Evolutionary conservation across 1,140 invertebrate genomes (phyloP).

Genomic region (Calliopsis andreniformis): DNA sequence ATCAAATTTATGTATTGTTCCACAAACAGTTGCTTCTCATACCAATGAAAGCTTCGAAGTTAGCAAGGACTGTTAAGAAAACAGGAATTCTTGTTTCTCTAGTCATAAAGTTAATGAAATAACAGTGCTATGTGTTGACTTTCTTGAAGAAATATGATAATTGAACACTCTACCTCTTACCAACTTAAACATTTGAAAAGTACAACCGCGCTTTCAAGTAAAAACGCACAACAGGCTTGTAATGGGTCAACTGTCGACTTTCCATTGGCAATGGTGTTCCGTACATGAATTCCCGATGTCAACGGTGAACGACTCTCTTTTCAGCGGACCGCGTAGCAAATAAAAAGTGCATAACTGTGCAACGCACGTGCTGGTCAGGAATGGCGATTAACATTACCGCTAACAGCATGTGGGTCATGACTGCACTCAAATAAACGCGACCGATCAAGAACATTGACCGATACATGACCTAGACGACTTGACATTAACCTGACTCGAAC

Average conservation of each 20-base stretch:
- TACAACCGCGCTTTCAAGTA: background rate
- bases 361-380: slow-evolving; percentile 10
- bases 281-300: slow-evolving; percentile 9
- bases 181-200: no score
- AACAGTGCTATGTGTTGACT: no score
- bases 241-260: no score
- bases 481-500: slow-evolving; percentile 60
- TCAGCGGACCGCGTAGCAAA: background rate
- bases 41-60: no score
- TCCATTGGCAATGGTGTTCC: background rate
- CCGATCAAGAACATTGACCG: slow-evolving; percentile 63
- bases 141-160: no score
- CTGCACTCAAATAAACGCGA: slow-evolving; percentile 56
- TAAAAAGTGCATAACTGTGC: slow-evolving; percentile 24
- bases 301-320: slow-evolving; percentile 5
- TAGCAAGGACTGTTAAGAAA: no score
- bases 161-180: no score
- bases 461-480: slow-evolving; percentile 65
- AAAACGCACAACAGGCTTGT: background rate
- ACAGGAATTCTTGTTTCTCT: no score
- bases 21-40: no score
- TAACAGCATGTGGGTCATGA: slow-evolving; percentile 69
- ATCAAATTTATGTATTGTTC: no score
- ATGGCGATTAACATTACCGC: slow-evolving; percentile 61
- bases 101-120: no score